These are phyloP conservation scores for Anhinga anhinga DNA, from an alignment of 2,113 vertebrate species.

Conservation along the genomic window DNA sequence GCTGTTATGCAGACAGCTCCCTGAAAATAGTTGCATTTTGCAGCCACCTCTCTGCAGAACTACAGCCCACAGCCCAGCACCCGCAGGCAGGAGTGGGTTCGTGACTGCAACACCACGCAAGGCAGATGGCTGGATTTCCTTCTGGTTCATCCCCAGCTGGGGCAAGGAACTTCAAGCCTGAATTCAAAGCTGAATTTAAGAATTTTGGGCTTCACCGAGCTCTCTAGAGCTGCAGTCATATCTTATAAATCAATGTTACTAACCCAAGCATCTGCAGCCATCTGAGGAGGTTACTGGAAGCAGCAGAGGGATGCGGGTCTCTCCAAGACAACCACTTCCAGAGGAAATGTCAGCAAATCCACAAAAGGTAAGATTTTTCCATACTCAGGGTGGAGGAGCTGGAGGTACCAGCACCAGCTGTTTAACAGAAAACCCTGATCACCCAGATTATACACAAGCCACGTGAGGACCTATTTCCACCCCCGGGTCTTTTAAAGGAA, in stretches of 20 bases:
- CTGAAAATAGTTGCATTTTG: background rate
- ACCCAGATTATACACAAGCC: background rate
- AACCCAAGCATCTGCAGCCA: background rate
- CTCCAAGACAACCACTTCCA: background rate
- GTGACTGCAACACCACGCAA: rapidly evolving
- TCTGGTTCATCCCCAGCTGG: background rate
- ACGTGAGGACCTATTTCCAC: background rate
- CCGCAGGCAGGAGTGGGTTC: background rate
- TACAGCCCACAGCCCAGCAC: background rate
- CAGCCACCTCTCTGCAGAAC: background rate
- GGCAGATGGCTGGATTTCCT: background rate
- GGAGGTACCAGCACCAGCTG: background rate
- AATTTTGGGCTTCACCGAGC: rapidly evolving
- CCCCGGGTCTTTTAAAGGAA: background rate
- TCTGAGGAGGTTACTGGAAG: background rate
- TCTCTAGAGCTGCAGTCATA: background rate
- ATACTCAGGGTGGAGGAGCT: background rate
- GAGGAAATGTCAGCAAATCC: background rate
- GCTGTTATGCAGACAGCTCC: background rate
- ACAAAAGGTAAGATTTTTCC: background rate
- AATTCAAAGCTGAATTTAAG: background rate
- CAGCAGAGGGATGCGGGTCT: background rate
- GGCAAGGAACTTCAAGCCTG: background rate
- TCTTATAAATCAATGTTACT: background rate
- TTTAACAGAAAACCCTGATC: background rate